Evolutionary conservation across 2,888 invertebrate species (phyloP), one percentile per base, ranked within the genome.

Genomic region (Carcina quercana): DNA sequence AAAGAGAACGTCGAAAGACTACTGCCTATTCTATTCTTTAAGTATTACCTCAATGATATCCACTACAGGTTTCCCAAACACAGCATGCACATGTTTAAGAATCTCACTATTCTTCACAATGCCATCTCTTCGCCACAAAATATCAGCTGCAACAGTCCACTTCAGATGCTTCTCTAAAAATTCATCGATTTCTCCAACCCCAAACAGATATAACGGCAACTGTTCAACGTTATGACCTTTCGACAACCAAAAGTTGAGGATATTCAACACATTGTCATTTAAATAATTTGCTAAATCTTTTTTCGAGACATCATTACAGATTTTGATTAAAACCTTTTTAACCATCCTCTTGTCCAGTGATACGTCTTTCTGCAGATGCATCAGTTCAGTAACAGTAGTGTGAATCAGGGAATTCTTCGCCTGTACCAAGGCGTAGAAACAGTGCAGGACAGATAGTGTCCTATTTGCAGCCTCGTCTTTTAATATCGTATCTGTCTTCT

Each of bases 381-480:
- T 57, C 11, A 90, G 56, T 20, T 73, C 62, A 31, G 83, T 74
- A 2, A 91, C 53, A 25, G 87, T 80, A 43, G 73, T 76, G 41
- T 85, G 85, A 24, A 87, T 68, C 45, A 86, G 73, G 3, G 71
- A 64, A 19, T 76, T 76, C 45, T 82, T 87, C 2, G 75, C 66
- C 20, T 83, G 74, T 14, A 87, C 83, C 3, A 90, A 53, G 7
- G 85, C 70, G 10, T 80, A 70, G 38, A 87, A 79, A 15, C 82
- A 78, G 28, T 89, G 86, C 11, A 91, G 63, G 5, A 87, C 82
- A 22, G 87, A 87, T 0, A 85, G 67, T 1, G 87, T 86, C 51
- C 88, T 73, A 39, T 87, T 88, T 0, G 72, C 65, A 1, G 71
- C 69, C 63, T 91, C 90, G 49, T 90, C 89, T 38, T 74, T 71